Evolutionary conservation across 2,888 invertebrate species (phyloP).

Genomic region (Smittia aterrima): DNA sequence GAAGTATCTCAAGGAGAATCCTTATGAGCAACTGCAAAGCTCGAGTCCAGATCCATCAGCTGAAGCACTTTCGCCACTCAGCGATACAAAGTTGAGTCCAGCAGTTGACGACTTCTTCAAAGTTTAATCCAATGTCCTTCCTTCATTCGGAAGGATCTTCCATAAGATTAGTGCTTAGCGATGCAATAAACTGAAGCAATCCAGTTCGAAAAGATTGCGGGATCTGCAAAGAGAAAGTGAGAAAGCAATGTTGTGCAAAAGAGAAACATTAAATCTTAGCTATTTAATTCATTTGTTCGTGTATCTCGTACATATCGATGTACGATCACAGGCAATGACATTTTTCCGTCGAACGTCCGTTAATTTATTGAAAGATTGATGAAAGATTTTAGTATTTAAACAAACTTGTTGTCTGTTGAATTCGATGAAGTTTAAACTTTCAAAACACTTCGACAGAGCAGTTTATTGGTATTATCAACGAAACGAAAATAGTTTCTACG

Average conservation of each 20-base stretch:
- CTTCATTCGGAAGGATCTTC: constrained; percentile 8
- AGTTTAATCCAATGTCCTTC: constrained; percentile 46
- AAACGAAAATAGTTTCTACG: too few relatives aligned
- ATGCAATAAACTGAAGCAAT: constrained; percentile 28
- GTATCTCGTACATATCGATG: too few relatives aligned
- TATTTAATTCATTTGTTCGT: not conserved
- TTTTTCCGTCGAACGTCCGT: too few relatives aligned
- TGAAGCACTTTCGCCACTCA: constrained; percentile 42
- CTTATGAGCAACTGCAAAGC: constrained; percentile 63
- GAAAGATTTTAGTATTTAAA: too few relatives aligned
- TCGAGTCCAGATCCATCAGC: constrained; percentile 42
- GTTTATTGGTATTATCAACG: too few relatives aligned
- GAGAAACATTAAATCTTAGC: not conserved
- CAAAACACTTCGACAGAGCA: too few relatives aligned
- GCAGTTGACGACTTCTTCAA: constrained; percentile 55
- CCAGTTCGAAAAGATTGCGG: not conserved
- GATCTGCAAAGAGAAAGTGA: not conserved
- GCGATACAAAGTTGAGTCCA: constrained; percentile 44
- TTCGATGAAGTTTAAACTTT: too few relatives aligned
- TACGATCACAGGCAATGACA: too few relatives aligned
- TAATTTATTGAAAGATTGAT: not conserved
- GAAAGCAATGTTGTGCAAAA: not conserved
- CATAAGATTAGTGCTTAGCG: not conserved
- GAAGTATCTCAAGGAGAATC: constrained; percentile 68
- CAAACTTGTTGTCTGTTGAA: too few relatives aligned